Evolutionary conservation across 2,888 invertebrate species (phyloP).

Genomic region (Diabrotica balteata): DNA sequence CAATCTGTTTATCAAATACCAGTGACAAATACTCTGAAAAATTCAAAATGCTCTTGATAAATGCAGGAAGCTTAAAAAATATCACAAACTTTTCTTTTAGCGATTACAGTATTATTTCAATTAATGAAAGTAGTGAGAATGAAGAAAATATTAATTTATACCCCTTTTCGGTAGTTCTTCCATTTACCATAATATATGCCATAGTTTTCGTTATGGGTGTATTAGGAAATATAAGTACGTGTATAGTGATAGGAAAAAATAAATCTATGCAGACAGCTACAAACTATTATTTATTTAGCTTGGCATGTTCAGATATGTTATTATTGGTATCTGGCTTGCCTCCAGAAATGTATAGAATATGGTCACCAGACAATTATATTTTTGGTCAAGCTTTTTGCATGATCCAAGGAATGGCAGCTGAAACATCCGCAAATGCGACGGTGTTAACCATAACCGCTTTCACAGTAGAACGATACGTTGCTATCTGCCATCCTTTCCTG

Average conservation of each 20-base stretch:
- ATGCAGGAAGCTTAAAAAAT: slow-evolving; percentile 6
- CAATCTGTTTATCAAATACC: too few relatives aligned
- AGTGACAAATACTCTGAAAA: too few relatives aligned
- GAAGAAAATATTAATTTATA: slow-evolving; percentile 46
- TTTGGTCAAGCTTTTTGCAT: slow-evolving; percentile 83
- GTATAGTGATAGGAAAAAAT: slow-evolving; percentile 86
- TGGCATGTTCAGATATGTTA: slow-evolving; percentile 84
- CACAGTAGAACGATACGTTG: slow-evolving; percentile 74
- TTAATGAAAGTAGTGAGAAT: background rate
- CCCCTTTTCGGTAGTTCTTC: slow-evolving; percentile 70
- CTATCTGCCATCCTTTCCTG: slow-evolving; percentile 71
- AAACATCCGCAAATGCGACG: slow-evolving; percentile 81
- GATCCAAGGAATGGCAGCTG: slow-evolving; percentile 77
- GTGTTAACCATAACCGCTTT: slow-evolving; percentile 83
- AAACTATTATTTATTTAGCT: slow-evolving; percentile 83
- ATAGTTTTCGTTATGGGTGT: slow-evolving; percentile 81
- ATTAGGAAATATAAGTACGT: slow-evolving; percentile 83
- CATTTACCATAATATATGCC: slow-evolving; percentile 76
- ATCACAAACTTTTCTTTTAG: slow-evolving; percentile 13
- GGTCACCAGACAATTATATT: slow-evolving; percentile 78
- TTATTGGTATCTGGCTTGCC: slow-evolving; percentile 83
- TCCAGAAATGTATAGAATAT: slow-evolving; percentile 80
- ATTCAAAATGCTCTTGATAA: slow-evolving; percentile 17
- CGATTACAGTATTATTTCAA: slow-evolving; percentile 12
- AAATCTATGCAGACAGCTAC: slow-evolving; percentile 85